Evolutionary conservation across 1,140 invertebrate species (phyloP), one percentile per base, ranked within the genome.

Genomic region (Mycetomoellerius zeteki): DNA sequence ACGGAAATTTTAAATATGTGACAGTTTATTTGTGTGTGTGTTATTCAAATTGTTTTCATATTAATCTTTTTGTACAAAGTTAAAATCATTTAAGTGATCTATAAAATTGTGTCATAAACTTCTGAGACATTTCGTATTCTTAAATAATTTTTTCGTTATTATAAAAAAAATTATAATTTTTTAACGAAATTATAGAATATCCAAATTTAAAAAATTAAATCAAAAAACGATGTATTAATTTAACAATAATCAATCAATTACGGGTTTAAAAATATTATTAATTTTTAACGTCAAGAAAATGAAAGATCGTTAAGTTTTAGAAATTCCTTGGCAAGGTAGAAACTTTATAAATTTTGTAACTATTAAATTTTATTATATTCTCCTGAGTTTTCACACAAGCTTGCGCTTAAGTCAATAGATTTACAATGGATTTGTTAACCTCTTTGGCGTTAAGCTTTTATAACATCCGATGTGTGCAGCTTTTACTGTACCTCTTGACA

Each of bases 401-500:
- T 10, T 76, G 14, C 21, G 33, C 12, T 75, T 58, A 3, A 24
- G 8, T 76, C 33, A 37, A 60, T 58, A 58, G 56, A 75, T 71
- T 52, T 71, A 71, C 30, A 71, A 24, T 37, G 21, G 16, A 81
- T 71, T 81, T 54, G 21, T 69, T 19, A 6, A 37, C 14, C 47
- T 60, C 16, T 60, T 19, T 30, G 27, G 1, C 37, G 65, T 47
- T 33, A 50, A 33, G 21, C 30, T 84, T 33, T 75, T 60, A 47
- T 50, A 60, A 62, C 37, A 3, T 47, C 30, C 16, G 47, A 43
- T 43, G 8, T 43, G 30, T 65, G 58, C n/a, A 54, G 54, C 43
- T 27, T 85, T 64, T 65, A 78, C 19, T 43, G 33, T 7, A 30
- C 58, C 64, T 24, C 60, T 85, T 85, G 73, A 85, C 73, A 85